Conservation (phyloP, 2,888 invertebrate genomes). For the Eucriotettix oculatus region DNA sequence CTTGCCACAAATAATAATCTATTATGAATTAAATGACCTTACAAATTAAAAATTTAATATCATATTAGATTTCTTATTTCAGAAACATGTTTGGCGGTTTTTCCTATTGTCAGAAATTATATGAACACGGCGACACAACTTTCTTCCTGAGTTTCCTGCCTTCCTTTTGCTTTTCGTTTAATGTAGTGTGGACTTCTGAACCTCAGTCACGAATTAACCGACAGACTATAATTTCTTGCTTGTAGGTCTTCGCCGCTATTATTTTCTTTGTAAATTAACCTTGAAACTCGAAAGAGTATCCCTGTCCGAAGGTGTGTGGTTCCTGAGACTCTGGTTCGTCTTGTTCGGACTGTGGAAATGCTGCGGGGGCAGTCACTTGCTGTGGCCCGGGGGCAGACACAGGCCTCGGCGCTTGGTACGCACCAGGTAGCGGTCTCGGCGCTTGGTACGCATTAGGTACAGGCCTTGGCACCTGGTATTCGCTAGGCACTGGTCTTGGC, state of each 20-base stretch:
- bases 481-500: not conserved
- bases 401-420: not conserved
- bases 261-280: conserved; percentile 23
- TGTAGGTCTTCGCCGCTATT: not conserved
- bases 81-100: no score
- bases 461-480: not conserved
- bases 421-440: conserved; percentile 3
- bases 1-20: no score
- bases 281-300: conserved; percentile 43
- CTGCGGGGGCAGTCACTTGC: conserved; percentile 20
- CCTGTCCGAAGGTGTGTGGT: conserved; percentile 41
- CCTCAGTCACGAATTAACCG: no score
- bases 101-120: no score
- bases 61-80: no score
- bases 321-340: conserved; percentile 22
- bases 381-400: conserved; percentile 7
- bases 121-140: no score
- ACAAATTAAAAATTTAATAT: no score
- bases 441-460: not conserved
- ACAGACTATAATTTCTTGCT: no score
- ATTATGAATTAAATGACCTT: no score
- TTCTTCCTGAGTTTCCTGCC: no score
- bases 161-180: no score
- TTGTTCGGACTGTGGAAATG: not conserved
- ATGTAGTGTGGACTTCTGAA: no score